These are phyloP conservation scores for Drosophila neocordata DNA, from an alignment of 1,140 invertebrate species.

Conservation along the genomic window DNA sequence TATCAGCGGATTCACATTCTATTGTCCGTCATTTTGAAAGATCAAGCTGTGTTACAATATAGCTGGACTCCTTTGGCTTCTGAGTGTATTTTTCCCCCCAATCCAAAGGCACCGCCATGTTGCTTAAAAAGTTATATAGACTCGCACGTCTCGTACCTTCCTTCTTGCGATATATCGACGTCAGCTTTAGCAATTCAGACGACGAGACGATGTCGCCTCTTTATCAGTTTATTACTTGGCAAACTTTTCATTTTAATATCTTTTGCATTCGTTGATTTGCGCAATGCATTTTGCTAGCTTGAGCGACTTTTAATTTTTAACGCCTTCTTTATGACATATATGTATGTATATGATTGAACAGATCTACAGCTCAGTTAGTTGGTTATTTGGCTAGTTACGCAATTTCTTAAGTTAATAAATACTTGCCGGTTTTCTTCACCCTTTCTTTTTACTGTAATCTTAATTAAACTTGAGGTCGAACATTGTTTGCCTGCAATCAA, in stretches of 20 bases:
- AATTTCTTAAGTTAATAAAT: conserved; percentile 60
- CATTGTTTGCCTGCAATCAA: conserved; percentile 24
- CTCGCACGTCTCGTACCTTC: conserved; percentile 4
- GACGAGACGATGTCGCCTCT: conserved; percentile 66
- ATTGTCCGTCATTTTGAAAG: no score
- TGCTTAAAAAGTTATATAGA: conserved; percentile 64
- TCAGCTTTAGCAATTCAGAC: conserved; percentile 26
- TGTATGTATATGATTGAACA: conserved; percentile 1
- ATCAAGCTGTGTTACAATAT: no score
- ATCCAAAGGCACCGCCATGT: conserved; percentile 62
- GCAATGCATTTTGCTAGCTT: conserved; percentile 66
- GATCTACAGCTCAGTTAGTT: conserved; percentile 35
- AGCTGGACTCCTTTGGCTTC: no score
- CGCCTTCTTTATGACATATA: conserved; percentile 64
- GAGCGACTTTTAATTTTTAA: conserved; percentile 80
- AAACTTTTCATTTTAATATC: conserved; percentile 81
- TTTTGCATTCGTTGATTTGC: conserved; percentile 63
- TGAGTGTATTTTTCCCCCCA: no score
- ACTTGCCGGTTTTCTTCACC: conserved; percentile 56
- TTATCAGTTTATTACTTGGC: conserved; percentile 82
- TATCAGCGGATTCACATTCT: no score
- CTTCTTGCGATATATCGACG: conserved; percentile 75
- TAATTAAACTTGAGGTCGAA: neutral
- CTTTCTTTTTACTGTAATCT: neutral
- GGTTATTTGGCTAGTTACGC: conserved; percentile 48